Evolutionary conservation across 37 sponge, comb jelly and placozoan genomes (phyloP).

Genomic region (Haliclona indistincta): DNA sequence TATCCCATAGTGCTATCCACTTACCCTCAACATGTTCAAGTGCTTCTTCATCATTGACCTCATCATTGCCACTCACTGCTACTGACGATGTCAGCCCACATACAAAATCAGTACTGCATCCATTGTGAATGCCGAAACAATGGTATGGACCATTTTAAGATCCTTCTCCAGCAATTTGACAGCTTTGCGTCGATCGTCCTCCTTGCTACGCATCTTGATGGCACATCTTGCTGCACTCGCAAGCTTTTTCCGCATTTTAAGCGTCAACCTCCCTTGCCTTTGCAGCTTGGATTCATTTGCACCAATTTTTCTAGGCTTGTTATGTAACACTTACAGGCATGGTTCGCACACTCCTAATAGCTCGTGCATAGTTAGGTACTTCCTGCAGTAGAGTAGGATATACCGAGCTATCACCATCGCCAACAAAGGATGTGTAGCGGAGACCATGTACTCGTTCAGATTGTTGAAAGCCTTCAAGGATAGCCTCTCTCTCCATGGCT

Average conservation of each 20-base stretch:
- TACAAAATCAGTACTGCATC: conserved; percentile 50
- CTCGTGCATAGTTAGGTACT: conserved; percentile 25
- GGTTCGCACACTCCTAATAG: conserved; percentile 58
- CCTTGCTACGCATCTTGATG: conserved; percentile 30
- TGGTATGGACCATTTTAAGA: conserved; percentile 43
- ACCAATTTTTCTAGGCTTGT: conserved; percentile 37
- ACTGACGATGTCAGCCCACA: no score
- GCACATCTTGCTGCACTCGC: conserved; percentile 40
- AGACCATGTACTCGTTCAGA: conserved; percentile 42
- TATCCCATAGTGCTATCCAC: no score
- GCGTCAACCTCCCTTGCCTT: conserved; percentile 39
- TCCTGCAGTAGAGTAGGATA: conserved; percentile 26
- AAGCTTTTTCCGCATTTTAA: conserved; percentile 13
- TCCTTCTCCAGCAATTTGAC: conserved; percentile 5
- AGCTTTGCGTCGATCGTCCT: conserved; percentile 15
- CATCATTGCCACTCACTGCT: no score
- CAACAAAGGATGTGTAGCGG: conserved; percentile 21
- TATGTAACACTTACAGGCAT: conserved; percentile 47
- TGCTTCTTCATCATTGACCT: no score
- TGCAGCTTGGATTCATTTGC: conserved; percentile 38
- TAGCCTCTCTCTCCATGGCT: conserved; percentile 52
- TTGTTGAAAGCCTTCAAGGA: conserved; percentile 41
- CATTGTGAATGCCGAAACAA: conserved; percentile 30
- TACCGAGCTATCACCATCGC: conserved; percentile 48
- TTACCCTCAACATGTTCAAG: no score